Percentiles rank a stretch among this genome's conserved stretches.
Conservation (phyloP, 2,888 invertebrate species). For the Ochropacha duplaris region DNA sequence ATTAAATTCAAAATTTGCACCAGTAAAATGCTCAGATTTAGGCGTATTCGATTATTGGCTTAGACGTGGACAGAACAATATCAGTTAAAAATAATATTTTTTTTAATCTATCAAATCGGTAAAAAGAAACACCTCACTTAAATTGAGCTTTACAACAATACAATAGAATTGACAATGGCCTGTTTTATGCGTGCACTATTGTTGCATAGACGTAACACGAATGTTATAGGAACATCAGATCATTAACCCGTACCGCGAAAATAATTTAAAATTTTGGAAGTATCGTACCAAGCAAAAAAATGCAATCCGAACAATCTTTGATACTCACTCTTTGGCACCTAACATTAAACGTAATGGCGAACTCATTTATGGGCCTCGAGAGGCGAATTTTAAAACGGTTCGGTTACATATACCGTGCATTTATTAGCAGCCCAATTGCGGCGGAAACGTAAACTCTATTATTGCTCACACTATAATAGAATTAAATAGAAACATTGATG, state of each 20-base stretch:
- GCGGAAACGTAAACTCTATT: conserved; percentile 4
- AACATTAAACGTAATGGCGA: conserved; percentile 64
- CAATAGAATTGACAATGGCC: conserved; percentile 74
- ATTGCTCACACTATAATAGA: conserved; percentile 9
- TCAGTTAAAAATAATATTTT: conserved; percentile 65
- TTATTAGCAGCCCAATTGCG: conserved; percentile 4
- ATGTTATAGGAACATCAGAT: conserved; percentile 81
- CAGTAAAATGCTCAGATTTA: conserved; percentile 66
- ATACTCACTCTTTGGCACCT: conserved; percentile 82
- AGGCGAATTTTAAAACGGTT: background rate
- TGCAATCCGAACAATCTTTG: conserved; percentile 74
- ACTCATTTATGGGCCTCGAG: conserved; percentile 44
- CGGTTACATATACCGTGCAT: background rate
- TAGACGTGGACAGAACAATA: conserved; percentile 73
- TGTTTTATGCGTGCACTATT: conserved; percentile 56
- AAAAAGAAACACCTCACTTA: conserved; percentile 72
- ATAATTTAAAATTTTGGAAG: conserved; percentile 77
- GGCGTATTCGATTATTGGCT: conserved; percentile 61
- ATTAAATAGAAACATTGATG: conserved; percentile 31
- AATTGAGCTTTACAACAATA: conserved; percentile 79
- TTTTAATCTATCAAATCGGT: conserved; percentile 59
- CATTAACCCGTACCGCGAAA: conserved; percentile 79
- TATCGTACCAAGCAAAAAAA: conserved; percentile 66
- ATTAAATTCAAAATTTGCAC: conserved; percentile 72
- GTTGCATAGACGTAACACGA: conserved; percentile 64